phyloP scores from a whole-genome alignment of 2,797 vertebrate genomes.

The Otolemur crassicaudatus region DNA sequence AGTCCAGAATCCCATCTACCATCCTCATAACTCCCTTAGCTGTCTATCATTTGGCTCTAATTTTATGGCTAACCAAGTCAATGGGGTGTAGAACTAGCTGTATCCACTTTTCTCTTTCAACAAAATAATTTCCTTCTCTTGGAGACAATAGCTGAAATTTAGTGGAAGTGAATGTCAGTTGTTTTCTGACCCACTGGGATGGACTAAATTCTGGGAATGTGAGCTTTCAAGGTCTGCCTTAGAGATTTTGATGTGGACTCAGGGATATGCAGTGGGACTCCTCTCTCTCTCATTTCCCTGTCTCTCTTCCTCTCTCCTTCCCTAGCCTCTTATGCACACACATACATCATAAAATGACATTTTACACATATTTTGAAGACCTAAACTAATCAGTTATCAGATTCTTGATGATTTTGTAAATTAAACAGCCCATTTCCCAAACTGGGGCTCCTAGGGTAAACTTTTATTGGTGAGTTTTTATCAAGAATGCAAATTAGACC shows the following conservation, averaged over 20 bases:
- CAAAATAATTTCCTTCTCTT: neutral
- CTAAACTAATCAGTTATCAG: neutral
- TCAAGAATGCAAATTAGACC: neutral
- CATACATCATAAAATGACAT: neutral
- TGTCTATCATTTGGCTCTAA: neutral
- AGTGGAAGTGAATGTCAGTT: constrained; percentile 30
- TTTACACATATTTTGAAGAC: constrained; percentile 16
- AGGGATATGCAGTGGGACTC: neutral
- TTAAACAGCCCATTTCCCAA: neutral
- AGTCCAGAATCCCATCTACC: neutral
- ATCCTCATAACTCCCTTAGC: neutral
- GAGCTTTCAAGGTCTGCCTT: constrained; percentile 17
- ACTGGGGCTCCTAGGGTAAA: neutral
- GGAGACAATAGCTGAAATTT: neutral
- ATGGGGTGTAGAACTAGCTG: neutral
- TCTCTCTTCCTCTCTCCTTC: neutral
- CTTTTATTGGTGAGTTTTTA: neutral
- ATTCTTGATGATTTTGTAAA: neutral
- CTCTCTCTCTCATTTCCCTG: neutral
- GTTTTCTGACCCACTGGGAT: neutral
- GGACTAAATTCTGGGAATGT: constrained; percentile 32
- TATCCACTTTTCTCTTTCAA: constrained; percentile 35
- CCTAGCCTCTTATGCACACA: neutral
- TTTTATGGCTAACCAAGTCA: constrained; percentile 45
- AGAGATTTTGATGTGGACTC: constrained; percentile 42